Evolutionary conservation across 2,888 invertebrate genomes (phyloP).

Genomic region (Pristionchus maxplancki): DNA sequence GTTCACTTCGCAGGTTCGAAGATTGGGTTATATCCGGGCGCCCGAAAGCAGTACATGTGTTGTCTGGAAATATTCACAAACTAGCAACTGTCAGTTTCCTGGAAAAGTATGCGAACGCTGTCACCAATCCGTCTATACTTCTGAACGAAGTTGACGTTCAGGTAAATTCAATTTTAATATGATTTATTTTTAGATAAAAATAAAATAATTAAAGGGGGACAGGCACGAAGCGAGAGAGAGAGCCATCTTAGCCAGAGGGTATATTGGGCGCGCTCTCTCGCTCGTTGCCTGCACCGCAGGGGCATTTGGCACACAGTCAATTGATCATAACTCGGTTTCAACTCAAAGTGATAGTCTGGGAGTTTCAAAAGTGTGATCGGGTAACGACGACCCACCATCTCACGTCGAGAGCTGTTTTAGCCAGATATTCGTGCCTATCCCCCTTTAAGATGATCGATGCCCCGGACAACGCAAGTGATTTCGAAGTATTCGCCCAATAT

Average conservation of each 20-base stretch:
- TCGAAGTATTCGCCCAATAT: neutral
- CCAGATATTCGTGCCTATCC: no score
- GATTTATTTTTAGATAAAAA: no score
- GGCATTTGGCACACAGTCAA: no score
- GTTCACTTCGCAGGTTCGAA: neutral
- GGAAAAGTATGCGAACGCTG: neutral
- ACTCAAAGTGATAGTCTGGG: no score
- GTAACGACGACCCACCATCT: no score
- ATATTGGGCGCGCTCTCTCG: no score
- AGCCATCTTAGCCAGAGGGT: no score
- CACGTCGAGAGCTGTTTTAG: no score
- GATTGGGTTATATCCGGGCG: neutral
- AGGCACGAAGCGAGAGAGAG: no score
- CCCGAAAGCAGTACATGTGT: neutral
- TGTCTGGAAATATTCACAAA: neutral
- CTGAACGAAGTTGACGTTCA: neutral
- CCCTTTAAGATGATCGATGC: neutral
- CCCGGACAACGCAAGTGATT: neutral
- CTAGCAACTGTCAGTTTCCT: neutral
- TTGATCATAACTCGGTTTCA: no score
- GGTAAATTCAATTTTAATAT: neutral
- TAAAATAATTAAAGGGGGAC: neutral
- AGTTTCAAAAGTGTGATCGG: no score
- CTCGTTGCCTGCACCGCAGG: no score
- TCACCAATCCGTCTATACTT: neutral